A percentile compares a stretch with the other conserved stretches of the same genome.
These are phyloP conservation scores for Eupithecia centaureata DNA, from an alignment of 2,888 invertebrate species.

Conservation along the genomic window DNA sequence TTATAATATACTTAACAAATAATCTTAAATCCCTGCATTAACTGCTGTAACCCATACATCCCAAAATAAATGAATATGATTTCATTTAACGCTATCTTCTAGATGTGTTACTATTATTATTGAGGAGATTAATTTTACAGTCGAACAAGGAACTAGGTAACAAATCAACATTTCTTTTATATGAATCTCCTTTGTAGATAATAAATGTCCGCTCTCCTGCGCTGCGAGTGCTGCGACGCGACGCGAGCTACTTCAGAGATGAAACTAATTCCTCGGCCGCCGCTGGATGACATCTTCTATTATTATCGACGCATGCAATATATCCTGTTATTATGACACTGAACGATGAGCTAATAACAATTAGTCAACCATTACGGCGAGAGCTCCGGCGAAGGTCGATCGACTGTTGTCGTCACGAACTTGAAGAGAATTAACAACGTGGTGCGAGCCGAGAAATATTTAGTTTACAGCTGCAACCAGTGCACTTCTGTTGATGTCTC, in stretches of 20 bases:
- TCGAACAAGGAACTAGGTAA: background rate
- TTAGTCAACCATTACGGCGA: slow-evolving; percentile 54
- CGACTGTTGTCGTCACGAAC: too few relatives aligned
- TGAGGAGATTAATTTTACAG: background rate
- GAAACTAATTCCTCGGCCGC: slow-evolving; percentile 30
- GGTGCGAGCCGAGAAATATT: too few relatives aligned
- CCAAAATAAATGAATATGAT: too few relatives aligned
- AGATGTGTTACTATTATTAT: background rate
- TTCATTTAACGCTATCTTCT: background rate
- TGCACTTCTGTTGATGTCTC: too few relatives aligned
- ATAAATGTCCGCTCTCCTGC: slow-evolving; percentile 27
- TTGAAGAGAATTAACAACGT: too few relatives aligned
- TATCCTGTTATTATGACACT: too few relatives aligned
- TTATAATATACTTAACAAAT: too few relatives aligned
- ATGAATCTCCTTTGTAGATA: slow-evolving; percentile 15
- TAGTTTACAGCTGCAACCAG: too few relatives aligned
- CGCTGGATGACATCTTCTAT: slow-evolving; percentile 34
- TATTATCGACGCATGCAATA: too few relatives aligned
- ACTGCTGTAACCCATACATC: too few relatives aligned
- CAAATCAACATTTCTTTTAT: slow-evolving; percentile 12
- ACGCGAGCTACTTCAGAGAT: slow-evolving; percentile 17
- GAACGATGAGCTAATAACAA: slow-evolving; percentile 58
- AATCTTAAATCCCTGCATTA: too few relatives aligned
- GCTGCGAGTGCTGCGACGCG: slow-evolving; percentile 28
- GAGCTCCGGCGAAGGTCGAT: too few relatives aligned